Evolutionary conservation across 2,113 vertebrate genomes (phyloP), one percentile per base, ranked within the genome.

Genomic region (Zosterops borbonicus): DNA sequence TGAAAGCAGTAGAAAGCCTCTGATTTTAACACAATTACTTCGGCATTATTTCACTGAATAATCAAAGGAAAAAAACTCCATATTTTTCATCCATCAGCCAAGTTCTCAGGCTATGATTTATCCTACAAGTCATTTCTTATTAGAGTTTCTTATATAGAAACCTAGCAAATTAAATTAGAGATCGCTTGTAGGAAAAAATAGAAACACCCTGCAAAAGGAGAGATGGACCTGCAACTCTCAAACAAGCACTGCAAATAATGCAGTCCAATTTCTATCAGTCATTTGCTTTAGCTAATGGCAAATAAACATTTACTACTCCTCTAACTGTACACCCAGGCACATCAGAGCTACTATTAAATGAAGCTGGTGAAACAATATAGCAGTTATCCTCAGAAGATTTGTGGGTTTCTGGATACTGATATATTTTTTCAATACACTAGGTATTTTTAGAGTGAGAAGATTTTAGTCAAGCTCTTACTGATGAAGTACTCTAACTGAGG

Each of bases 401-500:
- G 59, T 93, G 79, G 10, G 12, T 49, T 49, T 87, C 85, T 87
- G 52, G 52, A 78, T 83, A 37, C 64, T 86, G 68, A 75, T 68
- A 7, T 28, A 56, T 84, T 89, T 69, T 81, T 60, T 53, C 56
- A 83, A 75, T 69, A 79, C 31, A 75, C 2, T 8, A 49, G 13
- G 9, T 62, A 75, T 44, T 84, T 77, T 44, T 68, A 75, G 52
- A 39, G 62, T 8, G 76, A 96, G 44, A 79, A 80, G 73, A 76
- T 15, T 81, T 76, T 29, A 92, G 37, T 76, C 89, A 89, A 86
- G 63, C 11, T 81, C 60, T 77, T 81, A 63, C 78, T 59, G 73
- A 93, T 86, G 64, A 93, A 95, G 64, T 89, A 73, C 18, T 71
- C n/a, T 73, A 92, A 87, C 63, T 39, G 19, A 46, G 24, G 91